Percentiles rank a stretch among this genome's conserved stretches.
Conservation (phyloP, 2,888 invertebrate species). For the Stenoptilia bipunctidactyla region DNA sequence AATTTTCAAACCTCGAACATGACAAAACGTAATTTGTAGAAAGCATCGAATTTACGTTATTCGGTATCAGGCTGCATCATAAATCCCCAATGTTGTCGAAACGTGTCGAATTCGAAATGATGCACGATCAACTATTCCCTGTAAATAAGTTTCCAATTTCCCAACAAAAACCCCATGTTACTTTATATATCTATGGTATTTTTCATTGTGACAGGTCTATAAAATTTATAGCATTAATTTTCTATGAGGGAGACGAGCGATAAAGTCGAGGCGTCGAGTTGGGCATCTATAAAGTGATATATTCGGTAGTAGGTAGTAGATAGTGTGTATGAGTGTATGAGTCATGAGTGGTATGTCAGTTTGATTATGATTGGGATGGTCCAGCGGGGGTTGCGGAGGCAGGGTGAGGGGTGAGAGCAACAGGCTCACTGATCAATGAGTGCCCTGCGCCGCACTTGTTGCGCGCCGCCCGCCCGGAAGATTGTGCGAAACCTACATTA, state of each 20-base stretch:
- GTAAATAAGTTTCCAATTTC: neutral
- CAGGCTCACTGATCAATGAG: slow-evolving; percentile 62
- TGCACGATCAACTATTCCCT: no score
- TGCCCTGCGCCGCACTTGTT: slow-evolving; percentile 61
- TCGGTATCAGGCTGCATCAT: no score
- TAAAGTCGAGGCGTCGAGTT: neutral
- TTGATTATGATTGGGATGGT: slow-evolving; percentile 31
- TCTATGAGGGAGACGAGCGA: neutral
- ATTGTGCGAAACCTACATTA: neutral
- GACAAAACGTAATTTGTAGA: no score
- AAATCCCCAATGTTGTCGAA: no score
- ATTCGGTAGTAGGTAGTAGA: no score
- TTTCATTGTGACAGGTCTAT: neutral
- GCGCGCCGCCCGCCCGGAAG: slow-evolving; percentile 39
- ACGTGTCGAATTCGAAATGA: no score
- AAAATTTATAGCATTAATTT: neutral
- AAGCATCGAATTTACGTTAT: no score
- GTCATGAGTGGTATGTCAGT: slow-evolving; percentile 23
- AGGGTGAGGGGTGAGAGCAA: slow-evolving; percentile 36
- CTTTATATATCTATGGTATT: neutral
- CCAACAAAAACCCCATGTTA: neutral
- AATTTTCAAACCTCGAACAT: no score
- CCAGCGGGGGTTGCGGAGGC: slow-evolving; percentile 16
- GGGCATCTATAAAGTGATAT: no score
- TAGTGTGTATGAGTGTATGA: no score